Percentiles rank a stretch among this genome's conserved stretches.
These are phyloP conservation scores for Ericerus pela DNA, from an alignment of 1,140 invertebrate genomes.

Conservation along the genomic window DNA sequence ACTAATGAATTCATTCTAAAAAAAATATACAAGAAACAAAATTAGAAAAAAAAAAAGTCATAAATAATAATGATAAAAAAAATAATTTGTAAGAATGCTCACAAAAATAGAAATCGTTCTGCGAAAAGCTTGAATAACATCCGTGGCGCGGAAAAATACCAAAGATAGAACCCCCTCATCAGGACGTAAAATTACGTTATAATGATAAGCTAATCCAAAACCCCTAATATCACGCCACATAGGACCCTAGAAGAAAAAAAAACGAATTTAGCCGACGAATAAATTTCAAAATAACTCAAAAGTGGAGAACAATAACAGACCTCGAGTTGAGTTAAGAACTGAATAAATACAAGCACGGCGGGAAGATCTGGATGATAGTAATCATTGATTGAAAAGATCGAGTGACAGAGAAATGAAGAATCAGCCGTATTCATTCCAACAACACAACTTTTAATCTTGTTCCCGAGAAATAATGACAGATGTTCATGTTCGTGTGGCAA, in stretches of 20 bases:
- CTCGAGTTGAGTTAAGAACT: slow-evolving; percentile 76
- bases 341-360: slow-evolving; percentile 57
- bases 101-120: not conserved
- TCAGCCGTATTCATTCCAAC: slow-evolving; percentile 71
- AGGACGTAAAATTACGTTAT: slow-evolving; percentile 41
- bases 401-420: slow-evolving; percentile 55
- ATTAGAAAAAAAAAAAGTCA: no score
- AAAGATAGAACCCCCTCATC: slow-evolving; percentile 57
- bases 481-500: no score
- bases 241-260: slow-evolving; percentile 46
- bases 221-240: slow-evolving; percentile 76
- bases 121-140: slow-evolving; percentile 35
- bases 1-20: slow-evolving; percentile 48
- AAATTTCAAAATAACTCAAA: not conserved
- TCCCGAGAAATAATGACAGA: not conserved
- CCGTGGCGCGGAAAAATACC: slow-evolving; percentile 53
- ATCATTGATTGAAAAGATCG: slow-evolving; percentile 44
- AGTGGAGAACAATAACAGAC: slow-evolving; percentile 30
- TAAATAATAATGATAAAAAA: no score
- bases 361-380: slow-evolving; percentile 50
- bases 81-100: not conserved
- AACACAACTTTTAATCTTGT: slow-evolving; percentile 34
- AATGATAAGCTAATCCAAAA: slow-evolving; percentile 67
- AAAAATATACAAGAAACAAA: slow-evolving; percentile 19
- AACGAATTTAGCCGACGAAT: not conserved